A percentile compares a stretch with the other conserved stretches of the same genome.
Conservation (phyloP, 2,113 vertebrate genomes). For the Sinocyclocheilus anshuiensis region DNA sequence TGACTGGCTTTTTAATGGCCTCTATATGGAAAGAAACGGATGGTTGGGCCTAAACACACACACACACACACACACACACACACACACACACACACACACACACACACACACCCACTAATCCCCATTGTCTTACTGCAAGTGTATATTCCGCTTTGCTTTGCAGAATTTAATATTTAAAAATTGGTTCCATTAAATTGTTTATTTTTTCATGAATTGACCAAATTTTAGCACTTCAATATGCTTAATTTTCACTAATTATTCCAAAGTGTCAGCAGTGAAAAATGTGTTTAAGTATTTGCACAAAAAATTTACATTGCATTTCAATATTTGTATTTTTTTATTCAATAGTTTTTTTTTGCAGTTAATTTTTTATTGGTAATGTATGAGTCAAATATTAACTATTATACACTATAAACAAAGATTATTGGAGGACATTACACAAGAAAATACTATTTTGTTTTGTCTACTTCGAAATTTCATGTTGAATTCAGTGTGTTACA, state of each 20-base stretch:
- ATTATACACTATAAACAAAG: too few species aligned
- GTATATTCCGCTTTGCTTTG: neutral
- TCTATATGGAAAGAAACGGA: constrained; percentile 65
- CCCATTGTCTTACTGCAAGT: too few species aligned
- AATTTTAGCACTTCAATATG: neutral
- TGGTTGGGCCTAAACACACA: constrained; percentile 59
- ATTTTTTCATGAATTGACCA: neutral
- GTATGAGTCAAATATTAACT: too few species aligned
- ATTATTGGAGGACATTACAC: too few species aligned
- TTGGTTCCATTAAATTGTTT: neutral
- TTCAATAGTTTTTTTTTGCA: too few species aligned
- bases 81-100: constrained; percentile 42
- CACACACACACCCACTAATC: neutral
- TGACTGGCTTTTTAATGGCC: constrained; percentile 71
- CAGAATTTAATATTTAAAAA: neutral
- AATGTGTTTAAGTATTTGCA: neutral
- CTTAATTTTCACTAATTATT: neutral
- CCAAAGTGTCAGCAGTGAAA: neutral
- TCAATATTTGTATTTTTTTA: too few species aligned
- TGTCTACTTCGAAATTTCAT: too few species aligned
- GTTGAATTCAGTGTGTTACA: too few species aligned
- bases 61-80: constrained; percentile 52
- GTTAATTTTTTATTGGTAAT: too few species aligned
- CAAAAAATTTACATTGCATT: neutral
- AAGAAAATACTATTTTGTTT: too few species aligned